Evolutionary conservation across 2,888 invertebrate genomes (phyloP), one percentile per base, ranked within the genome.

Genomic region (Catocala nupta): DNA sequence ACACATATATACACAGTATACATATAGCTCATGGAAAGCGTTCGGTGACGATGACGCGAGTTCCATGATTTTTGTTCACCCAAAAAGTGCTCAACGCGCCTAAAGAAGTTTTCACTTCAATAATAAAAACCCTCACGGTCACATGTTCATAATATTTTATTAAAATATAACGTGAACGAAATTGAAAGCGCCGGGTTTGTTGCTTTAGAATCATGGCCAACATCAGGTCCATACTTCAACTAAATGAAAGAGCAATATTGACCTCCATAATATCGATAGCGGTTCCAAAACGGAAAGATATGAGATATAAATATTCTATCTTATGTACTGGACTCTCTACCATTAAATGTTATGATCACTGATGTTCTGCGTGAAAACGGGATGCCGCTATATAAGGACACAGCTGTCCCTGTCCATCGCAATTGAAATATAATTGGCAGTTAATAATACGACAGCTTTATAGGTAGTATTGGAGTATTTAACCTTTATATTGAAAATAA

Each of bases 251-350:
- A 59, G 52, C 70, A 55, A 34, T 57, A 68, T 56, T 53, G 16
- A 43, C 43, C 47, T 10, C 51, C 48, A 34, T 52, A 52, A 57
- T 59, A 68, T 63, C 68, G 57, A 70, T 68, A 51, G 52, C 54
- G 48, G 68, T 43, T 43, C 56, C 72, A 55, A 71, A 34, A 59
- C 49, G 43, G 12, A 45, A 58, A 52, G 49, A 52, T 45, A 55
- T 34, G 16, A 51, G 54, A 25, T 66, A 69, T 71, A 65, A 67
- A 67, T 71, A 67, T 67, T 54, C 42, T 16, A 16, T 71, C 68
- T 59, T 62, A 62, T 61, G 45, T 50, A 48, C 25, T 44, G 44
- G 7, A 13, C 5, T 47, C 12, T 9, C 13, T 11, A 10, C 25
- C 48, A 34, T 50, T 34, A 50, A 50, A 50, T 34, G 10, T 50